Evolutionary conservation across 2,888 invertebrate genomes (phyloP), one percentile per base, ranked within the genome.

Genomic region (Campoletis raptor): DNA sequence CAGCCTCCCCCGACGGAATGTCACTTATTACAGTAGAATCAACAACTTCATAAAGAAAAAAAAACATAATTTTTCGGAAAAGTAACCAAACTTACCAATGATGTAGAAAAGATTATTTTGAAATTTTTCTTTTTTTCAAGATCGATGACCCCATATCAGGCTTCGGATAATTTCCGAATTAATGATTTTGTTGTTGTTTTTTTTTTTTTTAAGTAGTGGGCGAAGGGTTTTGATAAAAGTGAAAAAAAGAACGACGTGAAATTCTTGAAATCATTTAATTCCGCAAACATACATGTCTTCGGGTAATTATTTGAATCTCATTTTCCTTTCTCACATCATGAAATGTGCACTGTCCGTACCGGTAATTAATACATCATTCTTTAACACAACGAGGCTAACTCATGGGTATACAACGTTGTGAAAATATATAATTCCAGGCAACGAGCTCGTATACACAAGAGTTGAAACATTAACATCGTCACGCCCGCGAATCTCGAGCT

Each of bases 291-390:
- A 42, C 42, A 52, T 42, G 45, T 18, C 21, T 69, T 83, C 87
- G 81, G 83, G 70, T 89, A 89, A 90, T 90, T 88, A 86, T 42
- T 40, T 48, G 79, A 70, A 82, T 85, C 86, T 89, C 85, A 74
- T 85, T 88, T 81, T 66, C 67, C 36, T 69, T 74, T 42, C 45
- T 64, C 45, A 45, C 18, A 30, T 72, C 12, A 21, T 48, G 36
- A 69, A 45, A 40, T 37, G 61, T 54, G 40, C 48, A 61, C 7
- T 66, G 40, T 48, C 64, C 54, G 72, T 64, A 52, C 70, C 70
- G 52, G 84, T 80, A 80, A 79, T 77, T 83, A 70, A 78, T 61
- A 70, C 79, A 72, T 79, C 78, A 85, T 86, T 82, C 80, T 72
- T 69, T 36, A 77, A 73, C 67, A 21, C 40, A 36, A 67, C 57